Percentiles rank a stretch among this genome's conserved stretches.
Evolutionary conservation across 1,140 invertebrate genomes (phyloP).

Genomic region (Danaus plexippus): DNA sequence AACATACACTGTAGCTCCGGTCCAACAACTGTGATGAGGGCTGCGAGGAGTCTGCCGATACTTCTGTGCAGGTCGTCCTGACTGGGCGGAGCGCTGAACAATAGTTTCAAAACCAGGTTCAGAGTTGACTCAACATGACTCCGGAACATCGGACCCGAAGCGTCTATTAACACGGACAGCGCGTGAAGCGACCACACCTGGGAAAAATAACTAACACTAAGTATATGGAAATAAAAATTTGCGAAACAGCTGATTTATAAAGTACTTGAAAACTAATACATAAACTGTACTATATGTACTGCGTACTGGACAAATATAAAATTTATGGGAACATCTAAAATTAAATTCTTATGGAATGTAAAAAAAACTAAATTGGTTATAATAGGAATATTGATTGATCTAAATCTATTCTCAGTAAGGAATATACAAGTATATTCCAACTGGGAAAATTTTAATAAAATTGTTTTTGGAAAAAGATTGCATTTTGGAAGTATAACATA

Average conservation of each 20-base stretch:
- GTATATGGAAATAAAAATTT: too few species aligned
- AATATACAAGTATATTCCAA: too few species aligned
- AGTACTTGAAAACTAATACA: too few species aligned
- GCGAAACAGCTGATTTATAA: too few species aligned
- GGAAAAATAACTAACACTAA: constrained; percentile 8
- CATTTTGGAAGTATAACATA: not conserved
- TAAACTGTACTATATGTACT: too few species aligned
- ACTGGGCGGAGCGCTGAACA: constrained; percentile 90
- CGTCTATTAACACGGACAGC: constrained; percentile 95
- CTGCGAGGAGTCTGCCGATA: constrained; percentile 93
- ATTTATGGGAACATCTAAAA: too few species aligned
- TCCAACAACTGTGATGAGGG: constrained; percentile 97
- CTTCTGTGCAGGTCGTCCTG: constrained; percentile 92
- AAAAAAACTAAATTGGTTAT: constrained; percentile 9
- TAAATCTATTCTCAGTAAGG: too few species aligned
- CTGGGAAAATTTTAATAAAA: too few species aligned
- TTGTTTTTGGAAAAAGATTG: not conserved
- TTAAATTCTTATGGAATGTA: constrained; percentile 6
- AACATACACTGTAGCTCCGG: constrained; percentile 91
- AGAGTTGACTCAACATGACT: constrained; percentile 96
- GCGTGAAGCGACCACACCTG: constrained; percentile 98
- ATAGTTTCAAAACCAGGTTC: constrained; percentile 88
- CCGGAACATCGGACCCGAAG: constrained; percentile 98
- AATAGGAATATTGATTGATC: not conserved
- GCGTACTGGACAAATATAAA: too few species aligned